These are phyloP conservation scores for Lepus oiostolus DNA, from an alignment of 2,797 vertebrate species.

Conservation along the genomic window DNA sequence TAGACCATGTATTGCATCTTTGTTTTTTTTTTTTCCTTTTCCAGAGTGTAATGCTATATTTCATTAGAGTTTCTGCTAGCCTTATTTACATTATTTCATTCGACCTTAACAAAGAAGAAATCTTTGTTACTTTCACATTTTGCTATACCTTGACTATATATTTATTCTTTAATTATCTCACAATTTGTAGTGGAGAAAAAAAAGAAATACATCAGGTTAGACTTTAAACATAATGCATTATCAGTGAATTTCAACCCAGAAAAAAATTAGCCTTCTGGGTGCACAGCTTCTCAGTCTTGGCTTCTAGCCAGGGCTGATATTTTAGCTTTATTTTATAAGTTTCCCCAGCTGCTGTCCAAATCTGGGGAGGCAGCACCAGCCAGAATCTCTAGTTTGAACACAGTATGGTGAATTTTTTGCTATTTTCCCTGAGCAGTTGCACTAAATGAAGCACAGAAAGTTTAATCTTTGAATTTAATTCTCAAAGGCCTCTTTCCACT, in stretches of 20 bases:
- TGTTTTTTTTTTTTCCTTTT: neutral
- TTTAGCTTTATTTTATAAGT: slow-evolving; percentile 47
- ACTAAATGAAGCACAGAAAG: slow-evolving; percentile 14
- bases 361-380: slow-evolving; percentile 56
- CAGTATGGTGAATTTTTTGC: neutral
- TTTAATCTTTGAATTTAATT: slow-evolving; percentile 57
- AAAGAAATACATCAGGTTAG: slow-evolving; percentile 40
- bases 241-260: slow-evolving; percentile 63
- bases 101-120: neutral
- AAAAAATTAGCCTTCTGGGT: slow-evolving; percentile 27
- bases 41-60: neutral
- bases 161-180: neutral
- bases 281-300: slow-evolving; percentile 33
- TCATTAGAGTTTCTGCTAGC: neutral
- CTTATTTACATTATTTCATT: no score
- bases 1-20: neutral
- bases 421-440: neutral
- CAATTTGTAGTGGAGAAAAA: neutral
- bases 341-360: slow-evolving; percentile 46
- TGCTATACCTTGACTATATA: slow-evolving; percentile 21
- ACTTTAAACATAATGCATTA: slow-evolving; percentile 65
- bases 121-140: neutral
- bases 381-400: slow-evolving; percentile 39
- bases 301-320: slow-evolving; percentile 55
- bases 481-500: neutral